Conservation (phyloP, 2,888 invertebrate genomes). For the Leptinotarsa juncta region DNA sequence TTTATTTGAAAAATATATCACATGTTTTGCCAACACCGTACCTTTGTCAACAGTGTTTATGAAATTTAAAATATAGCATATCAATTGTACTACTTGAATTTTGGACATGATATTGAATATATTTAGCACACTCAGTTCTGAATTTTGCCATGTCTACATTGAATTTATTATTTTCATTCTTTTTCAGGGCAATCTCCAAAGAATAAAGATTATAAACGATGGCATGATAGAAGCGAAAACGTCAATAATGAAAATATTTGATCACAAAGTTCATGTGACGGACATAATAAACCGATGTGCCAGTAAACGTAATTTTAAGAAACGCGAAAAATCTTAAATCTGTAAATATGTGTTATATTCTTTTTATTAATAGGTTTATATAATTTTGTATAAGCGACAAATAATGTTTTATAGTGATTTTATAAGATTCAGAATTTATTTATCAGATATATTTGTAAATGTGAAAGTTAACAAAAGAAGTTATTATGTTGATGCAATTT, state of each 20-base stretch:
- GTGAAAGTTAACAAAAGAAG: slow-evolving; percentile 29
- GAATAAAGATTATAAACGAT: slow-evolving; percentile 92
- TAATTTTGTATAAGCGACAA: slow-evolving; percentile 36
- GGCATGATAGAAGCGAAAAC: slow-evolving; percentile 90
- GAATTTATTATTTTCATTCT: slow-evolving; percentile 47
- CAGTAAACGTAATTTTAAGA: slow-evolving; percentile 92
- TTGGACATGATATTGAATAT: no score
- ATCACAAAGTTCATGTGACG: slow-evolving; percentile 88
- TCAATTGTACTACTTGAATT: no score
- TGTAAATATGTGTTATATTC: slow-evolving; percentile 18
- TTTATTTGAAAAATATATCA: no score
- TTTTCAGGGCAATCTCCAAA: slow-evolving; percentile 91
- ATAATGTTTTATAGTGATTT: slow-evolving; percentile 44
- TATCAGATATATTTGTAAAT: slow-evolving; percentile 37
- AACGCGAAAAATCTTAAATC: slow-evolving; percentile 78
- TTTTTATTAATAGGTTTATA: slow-evolving; percentile 24
- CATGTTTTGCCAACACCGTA: no score
- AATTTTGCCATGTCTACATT: not conserved
- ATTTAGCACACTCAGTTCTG: no score
- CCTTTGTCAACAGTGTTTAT: no score
- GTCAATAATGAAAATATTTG: slow-evolving; percentile 90
- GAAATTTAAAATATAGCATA: no score
- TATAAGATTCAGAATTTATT: slow-evolving; percentile 37
- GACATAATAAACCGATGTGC: slow-evolving; percentile 92
- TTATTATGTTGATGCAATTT: slow-evolving; percentile 17